Base-by-base conservation (phyloP, 2,888 invertebrate species). In the Sclerodermus sp. region DNA sequence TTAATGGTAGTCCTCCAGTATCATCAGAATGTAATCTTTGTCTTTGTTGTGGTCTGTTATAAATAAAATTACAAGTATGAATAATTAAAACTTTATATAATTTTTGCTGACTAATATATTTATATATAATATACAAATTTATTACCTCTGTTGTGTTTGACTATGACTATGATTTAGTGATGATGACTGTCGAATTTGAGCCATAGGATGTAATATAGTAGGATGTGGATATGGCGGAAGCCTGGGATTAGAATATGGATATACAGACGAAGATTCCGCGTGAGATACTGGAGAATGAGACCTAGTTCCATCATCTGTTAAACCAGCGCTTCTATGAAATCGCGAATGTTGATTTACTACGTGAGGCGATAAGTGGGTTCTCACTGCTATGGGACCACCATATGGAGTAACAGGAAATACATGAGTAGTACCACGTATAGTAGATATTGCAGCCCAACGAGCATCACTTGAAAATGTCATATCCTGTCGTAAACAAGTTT, bases 341-440 rank as follows among this genome's bases (percentile, higher is more conserved):
- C 94, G 85, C 58, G 96, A 96, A 73, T 95, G 84, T 62, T 94
- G 86, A 81, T 98, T 96, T 53, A 96, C 96, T 59, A 96, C 93
- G 73, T 94, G 89, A 53, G 92, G 87, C 51, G 91, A 90, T n/a
- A 92, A 90, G 81, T 98, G 98, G 1, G 98, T 99, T 59, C 98
- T 85, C 47, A 93, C 89, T 50, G 91, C 93, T 58, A 93, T 87
- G 47, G 89, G 84, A 44, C 98, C 96, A 60, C 97, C 97, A 77
- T 98, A 99, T 14, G 98, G 93, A 13, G 94, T 94, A 42, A 99
- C 86, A 9, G 98, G 95, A 81, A 97, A 99, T 58, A 99, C 90
- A 79, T 99, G 99, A 29, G 96, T 96, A 1, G 99, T 99, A 55
- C 98, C 99, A 56, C 96, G 87, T 48, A 96, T 84, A 0, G 98